A percentile compares a stretch with the other conserved stretches of the same genome.
Conservation (phyloP, 2,888 invertebrate species). For the Apodemia hepburni region DNA sequence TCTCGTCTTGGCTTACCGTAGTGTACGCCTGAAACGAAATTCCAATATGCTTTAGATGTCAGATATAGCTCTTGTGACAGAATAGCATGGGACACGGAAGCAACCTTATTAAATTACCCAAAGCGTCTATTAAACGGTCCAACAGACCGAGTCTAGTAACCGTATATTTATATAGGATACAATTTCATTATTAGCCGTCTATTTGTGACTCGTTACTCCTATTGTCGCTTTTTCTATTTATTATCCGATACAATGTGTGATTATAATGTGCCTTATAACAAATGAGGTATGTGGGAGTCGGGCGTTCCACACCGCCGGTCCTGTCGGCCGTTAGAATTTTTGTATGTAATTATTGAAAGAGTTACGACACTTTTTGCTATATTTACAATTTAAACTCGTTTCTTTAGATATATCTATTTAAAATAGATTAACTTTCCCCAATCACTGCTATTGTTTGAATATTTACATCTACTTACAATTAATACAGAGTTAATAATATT, state of each 20-base stretch:
- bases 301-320: conserved; percentile 58
- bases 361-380: conserved; percentile 22
- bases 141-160: conserved; percentile 64
- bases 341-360: conserved; percentile 34
- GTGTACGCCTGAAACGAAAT: conserved; percentile 33
- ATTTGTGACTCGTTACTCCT: conserved; percentile 73
- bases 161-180: conserved; percentile 72
- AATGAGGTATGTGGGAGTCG: conserved; percentile 66
- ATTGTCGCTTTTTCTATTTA: conserved; percentile 79
- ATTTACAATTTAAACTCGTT: conserved; percentile 17
- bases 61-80: conserved; percentile 22
- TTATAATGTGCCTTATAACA: conserved; percentile 73
- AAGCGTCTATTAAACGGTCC: conserved; percentile 63
- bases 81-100: conserved; percentile 47
- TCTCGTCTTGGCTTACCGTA: conserved; percentile 28
- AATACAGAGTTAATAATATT: too few relatives aligned
- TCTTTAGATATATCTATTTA: conserved; percentile 18
- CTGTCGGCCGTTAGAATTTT: conserved; percentile 37
- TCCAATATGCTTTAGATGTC: conserved; percentile 30
- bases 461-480: background rate
- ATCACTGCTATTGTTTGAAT: background rate
- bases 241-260: conserved; percentile 73
- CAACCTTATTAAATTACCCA: conserved; percentile 58
- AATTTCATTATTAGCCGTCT: conserved; percentile 76
- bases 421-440: conserved; percentile 16